Evolutionary conservation across 30 jellyfish, hydroid and myxozoan species (phyloP).

Genomic region (Cassiopea andromeda): DNA sequence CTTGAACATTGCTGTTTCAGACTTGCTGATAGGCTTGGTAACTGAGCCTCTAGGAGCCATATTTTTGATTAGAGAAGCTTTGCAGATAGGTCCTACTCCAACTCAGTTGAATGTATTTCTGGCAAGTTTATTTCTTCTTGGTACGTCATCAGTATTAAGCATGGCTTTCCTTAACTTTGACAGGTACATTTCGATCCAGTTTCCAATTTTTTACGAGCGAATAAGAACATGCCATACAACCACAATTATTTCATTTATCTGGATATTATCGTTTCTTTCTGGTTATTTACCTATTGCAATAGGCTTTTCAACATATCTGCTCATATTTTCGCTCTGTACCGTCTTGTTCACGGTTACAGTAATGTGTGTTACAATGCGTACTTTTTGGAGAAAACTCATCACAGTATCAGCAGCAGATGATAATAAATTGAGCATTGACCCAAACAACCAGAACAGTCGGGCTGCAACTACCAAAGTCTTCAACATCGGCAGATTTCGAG

Average conservation of each 20-base stretch:
- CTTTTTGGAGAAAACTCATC: constrained; percentile 66
- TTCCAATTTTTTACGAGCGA: constrained; percentile 23
- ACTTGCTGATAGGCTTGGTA: constrained; percentile 41
- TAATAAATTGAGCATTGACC: constrained; percentile 59
- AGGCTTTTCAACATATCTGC: constrained; percentile 37
- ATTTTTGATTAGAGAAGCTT: constrained; percentile 45
- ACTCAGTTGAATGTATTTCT: constrained; percentile 20
- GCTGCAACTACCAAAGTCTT: constrained; percentile 67
- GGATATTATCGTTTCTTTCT: constrained; percentile 38
- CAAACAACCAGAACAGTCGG: constrained; percentile 60
- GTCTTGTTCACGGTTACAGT: constrained; percentile 59
- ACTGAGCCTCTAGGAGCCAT: constrained; percentile 58
- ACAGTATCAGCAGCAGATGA: constrained; percentile 59
- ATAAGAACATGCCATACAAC: constrained; percentile 13
- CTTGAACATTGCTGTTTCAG: constrained; percentile 71
- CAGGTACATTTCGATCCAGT: constrained; percentile 62
- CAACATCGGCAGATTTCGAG: constrained; percentile 70
- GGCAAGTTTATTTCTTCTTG: constrained; percentile 35
- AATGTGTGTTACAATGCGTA: constrained; percentile 70
- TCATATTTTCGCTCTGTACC: constrained; percentile 52
- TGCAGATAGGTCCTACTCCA: background rate
- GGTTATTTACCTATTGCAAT: constrained; percentile 31
- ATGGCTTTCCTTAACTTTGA: constrained; percentile 77
- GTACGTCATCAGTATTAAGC: constrained; percentile 62
- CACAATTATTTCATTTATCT: constrained; percentile 12